Evolutionary conservation across 2,797 vertebrate species (phyloP).

Genomic region (Mareca strepera): DNA sequence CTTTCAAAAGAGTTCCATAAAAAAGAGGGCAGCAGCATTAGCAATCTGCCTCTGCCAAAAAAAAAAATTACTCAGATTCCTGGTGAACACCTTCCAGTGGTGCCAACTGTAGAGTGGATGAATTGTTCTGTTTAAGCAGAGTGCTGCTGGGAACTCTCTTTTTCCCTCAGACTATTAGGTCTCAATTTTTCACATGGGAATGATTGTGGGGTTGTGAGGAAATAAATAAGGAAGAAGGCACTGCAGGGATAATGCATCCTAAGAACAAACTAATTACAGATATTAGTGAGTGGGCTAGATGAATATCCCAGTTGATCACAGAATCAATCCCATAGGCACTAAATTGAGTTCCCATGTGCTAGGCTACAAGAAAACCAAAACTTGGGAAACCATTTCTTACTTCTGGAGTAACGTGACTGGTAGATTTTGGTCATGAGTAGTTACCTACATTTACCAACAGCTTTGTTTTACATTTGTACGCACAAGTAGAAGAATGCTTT

Average conservation of each 20-base stretch:
- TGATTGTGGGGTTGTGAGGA: accelerated
- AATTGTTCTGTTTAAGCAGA: neutral
- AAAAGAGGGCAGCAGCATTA: neutral
- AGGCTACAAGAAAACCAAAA: neutral
- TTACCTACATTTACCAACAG: no score
- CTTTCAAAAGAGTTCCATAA: neutral
- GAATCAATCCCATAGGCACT: neutral
- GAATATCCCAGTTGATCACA: neutral
- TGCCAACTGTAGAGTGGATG: neutral
- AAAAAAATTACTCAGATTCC: neutral
- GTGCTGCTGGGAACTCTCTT: neutral
- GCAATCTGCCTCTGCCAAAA: neutral
- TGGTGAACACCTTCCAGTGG: neutral
- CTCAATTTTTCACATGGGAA: neutral
- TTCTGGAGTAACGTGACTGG: neutral
- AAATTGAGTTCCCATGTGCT: neutral
- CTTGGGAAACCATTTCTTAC: neutral
- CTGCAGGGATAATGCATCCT: neutral
- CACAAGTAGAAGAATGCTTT: neutral
- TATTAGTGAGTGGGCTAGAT: neutral
- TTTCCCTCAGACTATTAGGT: neutral
- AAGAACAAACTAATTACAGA: neutral
- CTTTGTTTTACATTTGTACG: neutral
- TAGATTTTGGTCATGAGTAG: neutral
- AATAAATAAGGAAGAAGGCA: neutral